These are phyloP conservation scores for Nyctibius bracteatus DNA, from an alignment of 2,113 vertebrate genomes.

Conservation along the genomic window DNA sequence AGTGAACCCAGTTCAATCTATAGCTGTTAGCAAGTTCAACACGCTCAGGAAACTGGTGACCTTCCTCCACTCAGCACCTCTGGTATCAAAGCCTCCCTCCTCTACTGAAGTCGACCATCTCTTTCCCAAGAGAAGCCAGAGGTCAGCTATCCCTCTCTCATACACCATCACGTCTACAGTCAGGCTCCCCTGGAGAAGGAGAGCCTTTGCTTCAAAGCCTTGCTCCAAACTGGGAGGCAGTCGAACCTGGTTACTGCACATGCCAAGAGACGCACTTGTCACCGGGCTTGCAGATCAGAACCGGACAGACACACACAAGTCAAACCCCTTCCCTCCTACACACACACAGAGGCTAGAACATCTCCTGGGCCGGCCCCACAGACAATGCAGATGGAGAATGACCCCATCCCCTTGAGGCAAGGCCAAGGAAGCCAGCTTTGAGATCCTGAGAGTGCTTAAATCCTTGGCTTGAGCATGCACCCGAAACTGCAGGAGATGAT, in stretches of 20 bases:
- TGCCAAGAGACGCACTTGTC: neutral
- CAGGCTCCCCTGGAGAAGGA: neutral
- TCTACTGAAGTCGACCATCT: neutral
- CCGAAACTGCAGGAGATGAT: neutral
- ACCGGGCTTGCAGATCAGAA: neutral
- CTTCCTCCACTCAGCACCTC: neutral
- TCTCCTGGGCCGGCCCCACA: neutral
- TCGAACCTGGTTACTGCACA: accelerated
- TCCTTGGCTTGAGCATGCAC: accelerated
- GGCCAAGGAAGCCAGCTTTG: neutral
- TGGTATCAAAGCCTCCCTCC: neutral
- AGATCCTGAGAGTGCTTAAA: neutral
- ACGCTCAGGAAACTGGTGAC: neutral
- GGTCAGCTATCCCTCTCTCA: neutral
- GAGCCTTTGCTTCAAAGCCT: neutral
- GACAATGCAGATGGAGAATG: neutral
- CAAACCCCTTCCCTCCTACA: neutral
- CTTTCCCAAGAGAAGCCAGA: neutral
- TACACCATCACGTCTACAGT: neutral
- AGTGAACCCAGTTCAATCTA: neutral
- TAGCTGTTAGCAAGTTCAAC: accelerated
- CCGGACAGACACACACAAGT: neutral
- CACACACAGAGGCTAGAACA: neutral
- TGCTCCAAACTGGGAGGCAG: neutral
- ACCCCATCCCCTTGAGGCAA: neutral